Conservation (phyloP, 1,140 invertebrate species). For the Lineus longissimus region DNA sequence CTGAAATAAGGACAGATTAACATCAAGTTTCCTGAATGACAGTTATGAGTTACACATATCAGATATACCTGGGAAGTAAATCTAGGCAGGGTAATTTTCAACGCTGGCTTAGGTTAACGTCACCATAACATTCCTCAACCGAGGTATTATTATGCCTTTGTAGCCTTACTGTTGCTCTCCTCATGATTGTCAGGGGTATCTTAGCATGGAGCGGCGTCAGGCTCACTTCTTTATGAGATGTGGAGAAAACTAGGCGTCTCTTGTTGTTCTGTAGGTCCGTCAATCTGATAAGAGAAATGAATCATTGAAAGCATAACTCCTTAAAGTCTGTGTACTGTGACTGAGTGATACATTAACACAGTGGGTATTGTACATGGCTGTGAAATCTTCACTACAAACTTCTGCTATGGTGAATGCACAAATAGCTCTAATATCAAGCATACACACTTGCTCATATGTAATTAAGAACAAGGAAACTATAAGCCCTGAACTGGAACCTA, state of each 20-base stretch:
- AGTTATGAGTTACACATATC: no score
- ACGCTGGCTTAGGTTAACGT: no score
- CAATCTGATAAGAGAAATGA: slow-evolving; percentile 27
- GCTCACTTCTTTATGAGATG: slow-evolving; percentile 39
- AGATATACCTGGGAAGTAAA: no score
- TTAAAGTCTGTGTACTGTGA: not conserved
- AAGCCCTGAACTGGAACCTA: slow-evolving; percentile 20
- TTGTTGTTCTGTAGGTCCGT: slow-evolving; percentile 40
- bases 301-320: not conserved
- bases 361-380: not conserved
- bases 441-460: no score
- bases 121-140: no score
- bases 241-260: slow-evolving; percentile 39
- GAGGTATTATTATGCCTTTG: no score
- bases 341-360: not conserved
- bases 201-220: slow-evolving; percentile 42
- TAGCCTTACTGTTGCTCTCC: slow-evolving; percentile 36
- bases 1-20: slow-evolving; percentile 27
- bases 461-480: not conserved
- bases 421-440: no score
- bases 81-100: no score
- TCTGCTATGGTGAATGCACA: no score
- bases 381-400: no score
- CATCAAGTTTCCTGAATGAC: no score
- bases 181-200: slow-evolving; percentile 38